A percentile compares a stretch with the other conserved stretches of the same genome.
These are phyloP conservation scores for Tenualosa ilisha DNA, from an alignment of 2,797 vertebrate species.

Conservation along the genomic window DNA sequence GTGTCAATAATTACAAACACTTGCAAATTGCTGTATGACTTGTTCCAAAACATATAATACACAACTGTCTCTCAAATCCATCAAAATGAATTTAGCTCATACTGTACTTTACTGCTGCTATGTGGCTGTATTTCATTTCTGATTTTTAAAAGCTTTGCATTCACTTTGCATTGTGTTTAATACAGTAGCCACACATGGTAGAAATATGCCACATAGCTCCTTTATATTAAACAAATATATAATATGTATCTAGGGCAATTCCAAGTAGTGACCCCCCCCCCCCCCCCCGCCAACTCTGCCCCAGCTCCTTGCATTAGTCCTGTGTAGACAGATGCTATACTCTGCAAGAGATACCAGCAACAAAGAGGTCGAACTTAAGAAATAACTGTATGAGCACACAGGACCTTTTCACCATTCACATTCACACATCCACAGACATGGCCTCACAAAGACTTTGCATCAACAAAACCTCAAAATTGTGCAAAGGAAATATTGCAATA, in stretches of 20 bases:
- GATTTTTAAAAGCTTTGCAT: too few relatives aligned
- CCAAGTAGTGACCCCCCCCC: too few relatives aligned
- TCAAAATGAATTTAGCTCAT: not conserved
- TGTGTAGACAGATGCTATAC: constrained; percentile 87
- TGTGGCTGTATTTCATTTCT: too few relatives aligned
- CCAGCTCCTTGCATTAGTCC: constrained; percentile 96
- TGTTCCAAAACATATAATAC: not conserved
- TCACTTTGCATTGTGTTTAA: too few relatives aligned
- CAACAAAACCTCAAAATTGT: not conserved
- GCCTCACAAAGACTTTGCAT: not conserved
- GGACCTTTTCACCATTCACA: not conserved
- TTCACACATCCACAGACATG: not conserved
- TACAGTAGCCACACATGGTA: too few relatives aligned
- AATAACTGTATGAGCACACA: not conserved
- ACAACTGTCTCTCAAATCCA: not conserved
- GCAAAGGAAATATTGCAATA: not conserved
- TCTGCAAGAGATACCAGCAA: constrained; percentile 68
- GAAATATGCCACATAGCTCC: too few relatives aligned
- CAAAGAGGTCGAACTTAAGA: not conserved
- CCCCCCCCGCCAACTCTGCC: too few relatives aligned
- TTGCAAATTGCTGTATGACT: not conserved
- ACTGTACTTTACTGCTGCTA: not conserved
- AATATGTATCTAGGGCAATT: too few relatives aligned
- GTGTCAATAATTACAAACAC: not conserved
- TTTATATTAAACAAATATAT: too few relatives aligned